Evolutionary conservation across 1,140 invertebrate genomes (phyloP).

Genomic region (Trypoxylus dichotomus): DNA sequence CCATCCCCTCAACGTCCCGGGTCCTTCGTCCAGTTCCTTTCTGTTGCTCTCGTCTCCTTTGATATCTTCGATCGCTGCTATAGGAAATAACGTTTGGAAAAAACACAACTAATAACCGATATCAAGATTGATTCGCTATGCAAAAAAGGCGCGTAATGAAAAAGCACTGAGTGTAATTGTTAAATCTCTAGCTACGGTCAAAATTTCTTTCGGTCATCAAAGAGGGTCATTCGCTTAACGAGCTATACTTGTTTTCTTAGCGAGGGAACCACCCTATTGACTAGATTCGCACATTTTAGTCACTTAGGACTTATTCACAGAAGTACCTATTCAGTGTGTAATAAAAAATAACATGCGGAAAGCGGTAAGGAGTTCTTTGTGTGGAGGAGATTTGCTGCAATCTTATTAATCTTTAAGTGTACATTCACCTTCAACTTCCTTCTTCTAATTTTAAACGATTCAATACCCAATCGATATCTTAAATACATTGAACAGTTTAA

Average conservation of each 20-base stretch:
- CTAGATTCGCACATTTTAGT: not conserved
- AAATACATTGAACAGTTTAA: too few relatives aligned
- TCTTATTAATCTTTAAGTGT: too few relatives aligned
- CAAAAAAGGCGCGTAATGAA: too few relatives aligned
- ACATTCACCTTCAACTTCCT: not conserved
- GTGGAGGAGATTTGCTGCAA: not conserved
- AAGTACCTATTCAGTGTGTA: not conserved
- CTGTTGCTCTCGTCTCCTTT: not conserved
- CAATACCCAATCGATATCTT: not conserved
- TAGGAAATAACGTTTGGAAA: not conserved
- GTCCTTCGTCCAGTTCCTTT: not conserved
- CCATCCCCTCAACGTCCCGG: not conserved
- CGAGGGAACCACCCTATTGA: not conserved
- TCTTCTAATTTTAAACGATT: too few relatives aligned
- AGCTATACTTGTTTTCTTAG: conserved; percentile 18
- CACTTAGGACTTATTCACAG: not conserved
- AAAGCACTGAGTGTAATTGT: too few relatives aligned
- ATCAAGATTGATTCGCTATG: not conserved
- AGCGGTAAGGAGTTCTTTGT: not conserved
- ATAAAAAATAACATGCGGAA: not conserved
- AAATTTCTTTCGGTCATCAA: not conserved
- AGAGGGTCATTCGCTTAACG: conserved; percentile 20
- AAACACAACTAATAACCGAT: not conserved
- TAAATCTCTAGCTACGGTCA: too few relatives aligned
- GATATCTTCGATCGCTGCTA: not conserved